Conservation (phyloP, 2,113 vertebrate genomes). For the Atherinomorus stipes region DNA sequence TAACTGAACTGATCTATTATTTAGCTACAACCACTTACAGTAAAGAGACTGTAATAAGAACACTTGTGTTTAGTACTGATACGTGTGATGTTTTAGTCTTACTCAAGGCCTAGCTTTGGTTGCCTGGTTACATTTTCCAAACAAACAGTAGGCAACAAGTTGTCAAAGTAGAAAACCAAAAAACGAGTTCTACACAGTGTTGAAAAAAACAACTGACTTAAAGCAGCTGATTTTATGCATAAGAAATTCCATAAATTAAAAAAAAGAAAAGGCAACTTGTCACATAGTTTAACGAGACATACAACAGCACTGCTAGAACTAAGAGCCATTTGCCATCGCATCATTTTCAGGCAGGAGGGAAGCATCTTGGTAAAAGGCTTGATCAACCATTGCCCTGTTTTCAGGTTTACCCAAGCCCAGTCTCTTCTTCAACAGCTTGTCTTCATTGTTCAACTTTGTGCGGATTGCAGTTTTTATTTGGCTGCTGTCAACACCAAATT, state of each 20-base stretch:
- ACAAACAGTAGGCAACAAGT: not conserved
- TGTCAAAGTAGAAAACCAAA: slow-evolving; percentile 22
- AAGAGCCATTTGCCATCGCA: slow-evolving; percentile 40
- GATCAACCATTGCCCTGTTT: slow-evolving; percentile 46
- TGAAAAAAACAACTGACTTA: slow-evolving; percentile 6
- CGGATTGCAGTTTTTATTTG: slow-evolving; percentile 79
- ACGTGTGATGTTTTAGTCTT: slow-evolving; percentile 9
- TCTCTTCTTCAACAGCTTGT: slow-evolving; percentile 82
- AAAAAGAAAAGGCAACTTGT: slow-evolving; percentile 38
- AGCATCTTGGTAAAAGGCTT: slow-evolving; percentile 50
- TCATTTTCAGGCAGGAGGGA: slow-evolving; percentile 53
- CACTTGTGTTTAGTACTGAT: slow-evolving; percentile 24
- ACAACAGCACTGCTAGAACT: slow-evolving; percentile 44
- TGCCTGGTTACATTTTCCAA: slow-evolving; percentile 3
- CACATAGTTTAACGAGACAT: slow-evolving; percentile 28
- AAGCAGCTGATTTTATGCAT: slow-evolving; percentile 12
- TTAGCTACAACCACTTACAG: slow-evolving; percentile 24
- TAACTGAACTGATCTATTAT: slow-evolving; percentile 19
- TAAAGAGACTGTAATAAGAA: slow-evolving; percentile 31
- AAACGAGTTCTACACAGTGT: slow-evolving; percentile 18
- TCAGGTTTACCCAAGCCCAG: slow-evolving; percentile 71
- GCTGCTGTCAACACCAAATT: slow-evolving; percentile 74
- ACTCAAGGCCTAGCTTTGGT: not conserved
- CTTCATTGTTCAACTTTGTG: slow-evolving; percentile 81
- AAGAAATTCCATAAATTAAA: slow-evolving; percentile 24